Base-by-base conservation (phyloP, 1,140 invertebrate species). In the Pogonomyrmex barbatus region DNA sequence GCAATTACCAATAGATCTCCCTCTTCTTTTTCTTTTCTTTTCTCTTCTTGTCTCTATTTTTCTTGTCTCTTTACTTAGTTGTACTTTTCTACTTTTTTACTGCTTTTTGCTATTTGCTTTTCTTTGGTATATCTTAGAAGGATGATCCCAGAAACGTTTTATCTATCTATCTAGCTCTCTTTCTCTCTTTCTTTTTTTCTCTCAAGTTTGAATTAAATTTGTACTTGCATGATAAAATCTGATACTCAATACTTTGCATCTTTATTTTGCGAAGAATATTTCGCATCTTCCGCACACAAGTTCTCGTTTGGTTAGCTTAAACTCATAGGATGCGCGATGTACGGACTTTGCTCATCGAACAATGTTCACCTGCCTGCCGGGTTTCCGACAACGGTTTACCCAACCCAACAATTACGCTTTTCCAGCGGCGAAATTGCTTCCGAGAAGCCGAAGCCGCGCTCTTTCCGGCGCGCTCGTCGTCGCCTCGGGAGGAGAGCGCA, bases 401-500 rank as follows among this genome's bases (percentile, higher is more conserved):
- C 2, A 81, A 81, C 24, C 24, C 78, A 9, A 24, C 42, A 81
- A 81, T 81, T 81, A 81, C 24, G 50, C 65, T 81, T 81, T 81
- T 81, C 78, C 63, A 56, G 9, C 52, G 24, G 50, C 39, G 50
- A 81, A 81, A 81, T 81, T 81, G 24, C 24, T 81, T 70, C 63
- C 14, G 36, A 81, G 78, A 81, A 81, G 14, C 47, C 65, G 50
- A 36, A 42, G 8, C 50, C 24, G 17, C 24, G 14, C 47, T 56
- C 36, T 81, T 81, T 81, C 47, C 63, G 47, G 24, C 39, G 56
- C 52, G 50, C 17, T 77, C 39, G 24, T n/a, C 14, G 6, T 8
- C 39, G 45, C 24, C 6, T 70, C 24, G 50, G 9, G 63, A 62
- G 63, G 24, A 33, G 56, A 33, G 56, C 78, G 33, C 63, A 24